These are phyloP conservation scores for Ephestia elutella DNA, from an alignment of 1,140 invertebrate species.

Conservation along the genomic window DNA sequence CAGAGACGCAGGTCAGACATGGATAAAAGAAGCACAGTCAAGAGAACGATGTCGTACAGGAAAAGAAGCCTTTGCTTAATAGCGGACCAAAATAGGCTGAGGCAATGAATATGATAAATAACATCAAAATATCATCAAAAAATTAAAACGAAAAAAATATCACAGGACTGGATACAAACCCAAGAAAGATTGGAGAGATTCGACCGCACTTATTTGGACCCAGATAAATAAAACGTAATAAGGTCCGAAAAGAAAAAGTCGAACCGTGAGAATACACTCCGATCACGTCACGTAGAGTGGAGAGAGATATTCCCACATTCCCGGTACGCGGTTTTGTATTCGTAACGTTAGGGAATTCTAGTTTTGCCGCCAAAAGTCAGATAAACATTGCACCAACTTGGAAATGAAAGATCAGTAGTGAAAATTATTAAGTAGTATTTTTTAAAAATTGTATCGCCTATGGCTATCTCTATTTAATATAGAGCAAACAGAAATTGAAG, in stretches of 20 bases:
- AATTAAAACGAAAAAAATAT: neutral
- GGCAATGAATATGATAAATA: neutral
- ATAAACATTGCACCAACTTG: too few relatives aligned
- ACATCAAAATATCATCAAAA: too few relatives aligned
- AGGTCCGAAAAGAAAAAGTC: neutral
- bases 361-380: neutral
- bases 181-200: neutral
- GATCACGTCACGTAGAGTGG: neutral
- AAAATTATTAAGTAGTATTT: neutral
- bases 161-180: neutral
- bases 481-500: too few relatives aligned
- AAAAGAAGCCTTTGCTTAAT: too few relatives aligned
- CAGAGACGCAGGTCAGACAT: too few relatives aligned
- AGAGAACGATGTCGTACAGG: too few relatives aligned
- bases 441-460: too few relatives aligned
- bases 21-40: too few relatives aligned
- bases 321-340: neutral
- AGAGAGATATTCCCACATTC: slow-evolving; percentile 1
- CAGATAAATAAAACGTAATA: neutral
- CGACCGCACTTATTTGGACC: neutral
- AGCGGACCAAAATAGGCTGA: too few relatives aligned
- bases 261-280: neutral
- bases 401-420: too few relatives aligned
- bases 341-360: neutral
- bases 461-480: too few relatives aligned